Conservation (phyloP, 2,888 invertebrate species). For the Antitype chi region DNA sequence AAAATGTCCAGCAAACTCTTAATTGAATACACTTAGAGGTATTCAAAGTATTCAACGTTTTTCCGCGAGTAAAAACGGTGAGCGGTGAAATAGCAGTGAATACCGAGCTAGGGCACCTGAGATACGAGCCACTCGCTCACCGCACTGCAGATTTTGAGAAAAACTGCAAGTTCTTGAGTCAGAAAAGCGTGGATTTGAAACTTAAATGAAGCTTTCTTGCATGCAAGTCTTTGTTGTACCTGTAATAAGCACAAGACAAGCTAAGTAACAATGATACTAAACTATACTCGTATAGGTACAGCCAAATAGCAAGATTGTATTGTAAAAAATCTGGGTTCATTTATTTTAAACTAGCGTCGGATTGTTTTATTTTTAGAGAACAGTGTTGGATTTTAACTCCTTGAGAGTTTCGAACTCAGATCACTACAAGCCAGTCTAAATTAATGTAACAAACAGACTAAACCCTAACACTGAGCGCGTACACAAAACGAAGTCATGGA, state of each 20-base stretch:
- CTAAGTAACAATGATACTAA: not conserved
- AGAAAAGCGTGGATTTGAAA: not conserved
- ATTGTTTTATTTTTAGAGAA: not conserved
- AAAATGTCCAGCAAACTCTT: slow-evolving; percentile 62
- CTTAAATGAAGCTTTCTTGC: not conserved
- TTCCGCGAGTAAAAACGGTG: slow-evolving; percentile 51
- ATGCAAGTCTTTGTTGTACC: not conserved
- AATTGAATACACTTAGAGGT: slow-evolving; percentile 63
- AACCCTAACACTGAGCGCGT: slow-evolving; percentile 16
- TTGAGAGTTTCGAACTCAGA: slow-evolving; percentile 1
- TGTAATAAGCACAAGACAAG: not conserved
- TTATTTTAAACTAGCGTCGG: slow-evolving; percentile 6
- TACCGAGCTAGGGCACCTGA: slow-evolving; percentile 29
- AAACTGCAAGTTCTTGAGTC: slow-evolving; percentile 16
- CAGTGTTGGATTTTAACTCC: not conserved
- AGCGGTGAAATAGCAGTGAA: slow-evolving; percentile 45
- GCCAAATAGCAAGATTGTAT: not conserved
- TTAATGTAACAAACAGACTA: slow-evolving; percentile 37
- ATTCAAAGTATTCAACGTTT: slow-evolving; percentile 63
- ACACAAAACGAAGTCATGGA: slow-evolving; percentile 32
- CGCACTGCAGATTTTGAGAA: slow-evolving; percentile 55
- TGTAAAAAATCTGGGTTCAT: not conserved
- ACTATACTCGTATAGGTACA: not conserved
- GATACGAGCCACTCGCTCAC: slow-evolving; percentile 42
- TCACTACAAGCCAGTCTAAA: slow-evolving; percentile 35